phyloP scores from a whole-genome alignment of 1,140 invertebrate genomes.

The Drosophila subpulchrella region DNA sequence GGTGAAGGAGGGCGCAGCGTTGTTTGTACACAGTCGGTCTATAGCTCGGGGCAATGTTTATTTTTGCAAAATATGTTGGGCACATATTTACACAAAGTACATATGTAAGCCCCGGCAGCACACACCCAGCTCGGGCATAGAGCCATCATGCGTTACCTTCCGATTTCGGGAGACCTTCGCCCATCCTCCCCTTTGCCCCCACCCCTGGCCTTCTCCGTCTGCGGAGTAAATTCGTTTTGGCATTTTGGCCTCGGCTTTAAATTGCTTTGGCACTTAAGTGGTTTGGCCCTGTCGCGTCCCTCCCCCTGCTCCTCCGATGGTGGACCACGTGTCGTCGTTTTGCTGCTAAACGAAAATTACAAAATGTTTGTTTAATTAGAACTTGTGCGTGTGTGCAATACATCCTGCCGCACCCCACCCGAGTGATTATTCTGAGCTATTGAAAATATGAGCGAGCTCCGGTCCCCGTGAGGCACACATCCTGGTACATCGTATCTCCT shows the following conservation, averaged over 20 bases:
- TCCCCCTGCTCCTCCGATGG: background rate
- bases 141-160: conserved; percentile 33
- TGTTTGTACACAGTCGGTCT: conserved; percentile 51
- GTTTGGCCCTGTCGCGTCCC: conserved; percentile 57
- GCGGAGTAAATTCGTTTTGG: conserved; percentile 62
- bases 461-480: background rate
- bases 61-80: conserved; percentile 80
- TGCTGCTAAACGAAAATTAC: conserved; percentile 78
- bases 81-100: conserved; percentile 78
- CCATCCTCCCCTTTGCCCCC: background rate
- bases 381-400: conserved; percentile 62
- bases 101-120: conserved; percentile 58
- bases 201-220: background rate
- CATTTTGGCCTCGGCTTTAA: conserved; percentile 72
- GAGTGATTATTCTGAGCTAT: conserved; percentile 72
- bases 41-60: conserved; percentile 69
- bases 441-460: conserved; percentile 71
- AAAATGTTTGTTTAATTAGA: conserved; percentile 84
- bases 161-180: conserved; percentile 8
- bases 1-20: conserved; percentile 25
- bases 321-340: conserved; percentile 78
- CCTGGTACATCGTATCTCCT: background rate
- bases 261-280: conserved; percentile 83
- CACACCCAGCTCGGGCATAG: conserved; percentile 7
- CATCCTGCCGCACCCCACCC: conserved; percentile 12